Evolutionary conservation across 2,888 invertebrate species (phyloP), one percentile per base, ranked within the genome.

Genomic region (Phengaris arion): DNA sequence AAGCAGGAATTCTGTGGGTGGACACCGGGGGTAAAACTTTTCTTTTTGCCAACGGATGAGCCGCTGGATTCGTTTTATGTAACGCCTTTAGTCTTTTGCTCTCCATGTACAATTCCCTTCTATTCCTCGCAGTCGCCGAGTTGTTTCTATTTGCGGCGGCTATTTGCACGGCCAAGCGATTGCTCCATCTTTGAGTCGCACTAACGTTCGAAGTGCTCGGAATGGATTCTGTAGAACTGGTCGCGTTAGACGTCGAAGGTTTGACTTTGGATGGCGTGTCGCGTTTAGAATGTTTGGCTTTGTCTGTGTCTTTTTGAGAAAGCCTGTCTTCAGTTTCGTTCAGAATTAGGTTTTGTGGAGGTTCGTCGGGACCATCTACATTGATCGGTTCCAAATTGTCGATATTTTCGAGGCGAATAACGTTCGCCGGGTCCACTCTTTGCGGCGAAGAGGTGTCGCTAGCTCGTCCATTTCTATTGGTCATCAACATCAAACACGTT

Each of bases 401-500:
- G 46, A 87, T 89, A 78, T 91, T 89, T 81, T 90, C 90, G 78
- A 92, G 89, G 68, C 91, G 87, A 59, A 91, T 89, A 1, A 91
- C 89, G 78, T 91, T 89, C 70, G 86, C 80, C 2, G 90, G 87
- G 73, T 89, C 88, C n/a, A 89, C 84, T 45, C 84, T 85, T 76
- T 86, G 87, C 13, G 88, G 80, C 12, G 87, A 78, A 57, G 86
- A 80, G 75, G 80, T 85, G 64, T 81, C 85, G 48, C 84, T 84
- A 3, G 83, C 75, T 15, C 82, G 77, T 46, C 86, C 83, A 77
- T 85, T 87, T 79, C 92, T 86, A 78, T 91, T 91, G 6, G 92
- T 87, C 89, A 93, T 90, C 72, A 94, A 84, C 87, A 94, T 90
- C 68, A 94, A 84, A 77, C 93, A 94, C 9, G 94, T 92, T 68